phyloP scores from a whole-genome alignment of 2,113 vertebrate species.

The Psammodynastes pulverulentus region DNA sequence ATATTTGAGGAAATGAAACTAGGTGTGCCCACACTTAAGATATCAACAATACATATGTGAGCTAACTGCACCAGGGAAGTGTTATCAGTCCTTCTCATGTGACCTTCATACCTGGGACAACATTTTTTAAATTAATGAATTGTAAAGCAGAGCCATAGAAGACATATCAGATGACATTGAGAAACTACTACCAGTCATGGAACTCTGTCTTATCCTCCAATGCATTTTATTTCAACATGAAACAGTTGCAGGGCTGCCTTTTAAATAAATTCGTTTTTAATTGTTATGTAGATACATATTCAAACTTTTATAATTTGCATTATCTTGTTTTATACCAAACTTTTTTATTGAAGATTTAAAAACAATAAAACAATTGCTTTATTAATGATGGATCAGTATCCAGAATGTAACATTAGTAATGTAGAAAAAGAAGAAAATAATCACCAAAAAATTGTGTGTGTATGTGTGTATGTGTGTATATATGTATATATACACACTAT shows the following conservation, averaged over 20 bases:
- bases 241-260: background rate
- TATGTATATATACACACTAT: background rate
- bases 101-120: background rate
- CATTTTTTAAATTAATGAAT: background rate
- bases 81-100: constrained; percentile 34
- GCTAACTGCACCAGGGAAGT: background rate
- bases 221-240: background rate
- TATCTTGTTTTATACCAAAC: background rate
- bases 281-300: background rate
- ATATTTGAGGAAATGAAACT: background rate
- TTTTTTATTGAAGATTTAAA: background rate
- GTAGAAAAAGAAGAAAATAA: background rate
- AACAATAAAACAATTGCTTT: background rate
- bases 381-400: background rate
- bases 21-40: background rate
- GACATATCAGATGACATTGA: background rate
- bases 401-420: background rate
- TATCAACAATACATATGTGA: background rate
- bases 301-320: background rate
- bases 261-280: background rate
- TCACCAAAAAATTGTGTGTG: background rate
- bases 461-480: no score
- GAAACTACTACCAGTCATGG: background rate
- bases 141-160: background rate
- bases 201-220: background rate